Conservation (phyloP, 2,797 vertebrate species). For the Brachymystax lenok region DNA sequence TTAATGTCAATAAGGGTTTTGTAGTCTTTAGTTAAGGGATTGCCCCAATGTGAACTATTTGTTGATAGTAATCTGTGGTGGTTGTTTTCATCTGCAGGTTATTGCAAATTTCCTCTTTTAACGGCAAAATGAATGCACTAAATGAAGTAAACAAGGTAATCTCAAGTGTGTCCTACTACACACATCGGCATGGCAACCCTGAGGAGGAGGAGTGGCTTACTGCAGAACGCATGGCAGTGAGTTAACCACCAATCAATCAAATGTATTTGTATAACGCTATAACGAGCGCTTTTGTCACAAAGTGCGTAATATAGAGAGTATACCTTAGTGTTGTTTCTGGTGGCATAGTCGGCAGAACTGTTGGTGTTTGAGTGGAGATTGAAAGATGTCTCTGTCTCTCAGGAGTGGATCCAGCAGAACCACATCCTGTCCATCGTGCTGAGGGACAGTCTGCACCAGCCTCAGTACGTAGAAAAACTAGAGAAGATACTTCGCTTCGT, state of each 20-base stretch:
- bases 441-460: slow-evolving; percentile 98
- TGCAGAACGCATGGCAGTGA: slow-evolving; percentile 98
- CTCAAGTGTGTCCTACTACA: slow-evolving; percentile 98
- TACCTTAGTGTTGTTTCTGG: not conserved
- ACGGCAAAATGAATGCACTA: slow-evolving; percentile 99
- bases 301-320: not conserved
- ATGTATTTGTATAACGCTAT: not conserved
- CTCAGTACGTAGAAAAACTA: slow-evolving; percentile 98
- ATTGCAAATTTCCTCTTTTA: slow-evolving; percentile 99
- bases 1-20: not conserved
- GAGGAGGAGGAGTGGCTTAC: slow-evolving; percentile 99
- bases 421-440: slow-evolving; percentile 98
- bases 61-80: not conserved
- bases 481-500: slow-evolving; percentile 99
- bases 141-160: slow-evolving; percentile 99
- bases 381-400: slow-evolving; percentile 28
- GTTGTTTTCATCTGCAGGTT: slow-evolving; percentile 78
- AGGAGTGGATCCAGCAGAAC: slow-evolving; percentile 99
- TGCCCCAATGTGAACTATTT: not conserved
- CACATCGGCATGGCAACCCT: slow-evolving; percentile 95
- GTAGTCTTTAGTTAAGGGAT: not conserved
- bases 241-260: slow-evolving; percentile 44
- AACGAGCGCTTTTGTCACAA: not conserved
- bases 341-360: not conserved
- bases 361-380: not conserved